Percentiles rank a stretch among this genome's conserved stretches.
Evolutionary conservation across 2,797 vertebrate genomes (phyloP).

Genomic region (Psittacula echo): DNA sequence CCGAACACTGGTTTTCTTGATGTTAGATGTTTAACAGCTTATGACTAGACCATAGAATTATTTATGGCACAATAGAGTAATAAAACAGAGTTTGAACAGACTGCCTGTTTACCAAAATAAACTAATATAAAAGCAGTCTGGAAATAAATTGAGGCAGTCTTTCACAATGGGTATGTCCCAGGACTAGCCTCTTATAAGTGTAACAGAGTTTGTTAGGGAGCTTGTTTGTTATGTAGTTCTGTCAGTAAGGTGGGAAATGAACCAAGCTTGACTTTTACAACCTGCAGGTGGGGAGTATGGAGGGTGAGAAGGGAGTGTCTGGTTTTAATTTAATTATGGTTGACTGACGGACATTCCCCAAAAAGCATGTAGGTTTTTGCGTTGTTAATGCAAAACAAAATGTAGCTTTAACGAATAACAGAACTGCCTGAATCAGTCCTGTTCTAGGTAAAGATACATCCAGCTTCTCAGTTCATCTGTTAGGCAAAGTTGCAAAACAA

Average conservation of each 20-base stretch:
- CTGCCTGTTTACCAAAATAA: not conserved
- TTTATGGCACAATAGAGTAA: not conserved
- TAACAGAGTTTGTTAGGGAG: not conserved
- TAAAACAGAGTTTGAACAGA: not conserved
- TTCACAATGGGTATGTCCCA: not conserved
- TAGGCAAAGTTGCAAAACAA: not conserved
- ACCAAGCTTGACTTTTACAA: not conserved
- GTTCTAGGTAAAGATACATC: not conserved
- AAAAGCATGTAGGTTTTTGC: not conserved
- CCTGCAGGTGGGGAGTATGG: accelerated
- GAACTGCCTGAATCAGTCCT: not conserved
- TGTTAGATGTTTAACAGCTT: not conserved
- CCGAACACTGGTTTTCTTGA: not conserved
- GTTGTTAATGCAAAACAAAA: not conserved
- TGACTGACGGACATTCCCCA: not conserved
- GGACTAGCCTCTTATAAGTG: not conserved
- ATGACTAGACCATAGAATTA: not conserved
- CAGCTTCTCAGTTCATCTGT: not conserved
- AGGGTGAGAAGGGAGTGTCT: not conserved
- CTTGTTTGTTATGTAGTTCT: not conserved
- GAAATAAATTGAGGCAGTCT: not conserved
- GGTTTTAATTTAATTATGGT: not conserved
- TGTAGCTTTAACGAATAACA: not conserved
- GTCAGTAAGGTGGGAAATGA: not conserved
- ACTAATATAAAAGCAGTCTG: not conserved